These are phyloP conservation scores for Bicyclus anynana DNA, from an alignment of 1,140 invertebrate genomes.

Conservation along the genomic window DNA sequence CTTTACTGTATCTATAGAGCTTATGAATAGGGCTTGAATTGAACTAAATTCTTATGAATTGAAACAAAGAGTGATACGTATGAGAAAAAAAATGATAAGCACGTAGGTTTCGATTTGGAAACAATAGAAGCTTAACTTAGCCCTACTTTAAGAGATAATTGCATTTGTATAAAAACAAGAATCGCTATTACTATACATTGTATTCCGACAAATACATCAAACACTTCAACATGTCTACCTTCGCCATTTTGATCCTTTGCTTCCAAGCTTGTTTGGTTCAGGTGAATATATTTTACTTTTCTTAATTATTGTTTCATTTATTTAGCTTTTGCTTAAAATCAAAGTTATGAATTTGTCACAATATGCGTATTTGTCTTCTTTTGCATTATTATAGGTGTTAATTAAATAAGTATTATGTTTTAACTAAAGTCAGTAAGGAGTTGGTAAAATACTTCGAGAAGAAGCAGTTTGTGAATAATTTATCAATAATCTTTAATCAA, in stretches of 20 bases:
- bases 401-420: no score
- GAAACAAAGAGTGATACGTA: not conserved
- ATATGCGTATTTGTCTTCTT: no score
- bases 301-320: not conserved
- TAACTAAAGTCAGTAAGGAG: no score
- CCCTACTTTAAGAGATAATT: not conserved
- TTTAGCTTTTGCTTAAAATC: no score
- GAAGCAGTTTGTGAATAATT: no score
- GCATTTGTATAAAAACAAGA: not conserved
- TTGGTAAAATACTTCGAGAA: no score
- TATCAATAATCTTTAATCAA: no score
- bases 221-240: not conserved
- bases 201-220: not conserved
- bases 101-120: not conserved
- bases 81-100: not conserved
- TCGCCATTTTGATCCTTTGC: constrained; percentile 27
- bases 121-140: not conserved
- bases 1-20: no score
- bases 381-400: no score
- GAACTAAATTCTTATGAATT: no score
- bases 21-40: no score
- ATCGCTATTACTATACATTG: not conserved
- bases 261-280: constrained; percentile 34
- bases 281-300: constrained; percentile 18
- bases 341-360: no score